Evolutionary conservation across 2,797 vertebrate genomes (phyloP).

Genomic region (Trichosurus vulpecula): DNA sequence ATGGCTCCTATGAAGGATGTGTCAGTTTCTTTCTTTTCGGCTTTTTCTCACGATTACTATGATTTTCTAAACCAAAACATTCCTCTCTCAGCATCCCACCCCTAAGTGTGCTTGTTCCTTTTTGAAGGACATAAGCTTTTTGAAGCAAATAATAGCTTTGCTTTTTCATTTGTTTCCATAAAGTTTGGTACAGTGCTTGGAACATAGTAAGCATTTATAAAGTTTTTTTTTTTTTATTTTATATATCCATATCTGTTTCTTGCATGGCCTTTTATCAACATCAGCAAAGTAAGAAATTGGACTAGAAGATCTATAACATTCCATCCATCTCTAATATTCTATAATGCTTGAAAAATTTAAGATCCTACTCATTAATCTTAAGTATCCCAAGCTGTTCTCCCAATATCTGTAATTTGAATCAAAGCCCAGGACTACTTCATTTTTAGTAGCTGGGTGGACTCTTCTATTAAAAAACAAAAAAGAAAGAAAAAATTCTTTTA

Average conservation of each 20-base stretch:
- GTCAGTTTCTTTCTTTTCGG: not conserved
- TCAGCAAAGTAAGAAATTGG: not conserved
- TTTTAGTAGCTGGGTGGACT: not conserved
- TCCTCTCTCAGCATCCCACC: not conserved
- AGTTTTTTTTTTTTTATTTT: too few species aligned
- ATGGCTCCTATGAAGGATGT: not conserved
- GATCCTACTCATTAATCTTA: not conserved
- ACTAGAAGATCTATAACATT: not conserved
- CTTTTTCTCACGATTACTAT: not conserved
- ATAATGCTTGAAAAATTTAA: not conserved
- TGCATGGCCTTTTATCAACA: not conserved
- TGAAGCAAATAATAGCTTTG: not conserved
- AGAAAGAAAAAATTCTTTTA: not conserved
- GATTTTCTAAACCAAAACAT: not conserved
- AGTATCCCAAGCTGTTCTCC: not conserved
- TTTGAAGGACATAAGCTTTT: not conserved
- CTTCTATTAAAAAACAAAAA: not conserved
- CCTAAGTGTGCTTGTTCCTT: not conserved
- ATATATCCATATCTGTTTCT: not conserved
- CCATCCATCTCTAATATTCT: too few species aligned
- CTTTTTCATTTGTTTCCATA: not conserved
- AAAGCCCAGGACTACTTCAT: not conserved
- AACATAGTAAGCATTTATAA: not conserved
- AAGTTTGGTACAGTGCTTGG: not conserved
- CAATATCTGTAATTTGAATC: not conserved